Base-by-base conservation (phyloP, 1,140 invertebrate species). In the Drosophila pandora region DNA sequence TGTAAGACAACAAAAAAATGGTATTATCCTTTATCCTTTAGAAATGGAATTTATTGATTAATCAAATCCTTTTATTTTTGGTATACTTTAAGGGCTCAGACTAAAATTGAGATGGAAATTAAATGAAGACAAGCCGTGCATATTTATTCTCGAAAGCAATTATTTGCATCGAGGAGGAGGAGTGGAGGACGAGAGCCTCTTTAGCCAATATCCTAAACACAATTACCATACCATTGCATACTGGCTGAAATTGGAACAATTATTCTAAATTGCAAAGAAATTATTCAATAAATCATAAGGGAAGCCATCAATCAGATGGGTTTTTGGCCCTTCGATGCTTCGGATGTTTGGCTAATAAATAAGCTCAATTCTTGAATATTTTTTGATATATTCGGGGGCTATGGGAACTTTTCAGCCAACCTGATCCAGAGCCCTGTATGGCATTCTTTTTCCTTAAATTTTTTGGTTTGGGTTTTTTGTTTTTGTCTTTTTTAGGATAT, bases 361-460 rank as follows among this genome's bases (percentile, higher is more conserved):
- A 61, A 73, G 52, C 49, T 52, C 49, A 71, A 61, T 71, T 41
- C 68, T 47, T 55, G 32, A 34, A 73, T 63, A 48, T 55, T 49
- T 62, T 53, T 62, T 53, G 69, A 73, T 61, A 62, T 74, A 67
- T 74, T 57, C 41, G 52, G 59, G 30, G 61, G 54, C 70, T 52
- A 56, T 76, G 76, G 58, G 76, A 79, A 79, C 70, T 63, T 79
- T 62, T 49, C 13, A 43, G 52, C 50, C 57, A 56, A n/a, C 21
- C 34, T 25, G 47, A 45, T 32, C 63, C 32, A 9, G 49, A 13
- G 7, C 41, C 7, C 61, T 56, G 25, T 45, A 64, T 67, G 59
- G 75, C 73, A 88, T 68, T 70, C 57, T 43, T 55, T 63, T 72
- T 73, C 34, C 70, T 30, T 17, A 21, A 43, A 12, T 43, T 43